These are phyloP conservation scores for Noctuana brunneofusca DNA, from an alignment of 2,888 invertebrate species.

Conservation along the genomic window DNA sequence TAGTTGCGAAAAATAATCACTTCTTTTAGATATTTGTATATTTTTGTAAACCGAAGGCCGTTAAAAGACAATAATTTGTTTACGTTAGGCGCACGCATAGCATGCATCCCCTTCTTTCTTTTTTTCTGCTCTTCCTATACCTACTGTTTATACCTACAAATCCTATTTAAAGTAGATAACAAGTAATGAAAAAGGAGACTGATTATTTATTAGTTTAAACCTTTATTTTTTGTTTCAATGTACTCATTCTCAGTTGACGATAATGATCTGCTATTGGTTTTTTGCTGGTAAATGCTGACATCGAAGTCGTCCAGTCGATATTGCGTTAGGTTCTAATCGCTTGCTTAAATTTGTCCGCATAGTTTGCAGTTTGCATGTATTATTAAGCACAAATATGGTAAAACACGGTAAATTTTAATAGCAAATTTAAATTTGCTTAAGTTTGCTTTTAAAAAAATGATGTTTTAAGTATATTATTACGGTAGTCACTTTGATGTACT, in stretches of 20 bases:
- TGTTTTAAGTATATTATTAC: no score
- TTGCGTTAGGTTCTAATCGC: background rate
- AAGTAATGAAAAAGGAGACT: background rate
- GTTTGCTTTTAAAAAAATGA: no score
- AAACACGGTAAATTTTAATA: constrained; percentile 5
- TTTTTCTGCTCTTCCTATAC: no score
- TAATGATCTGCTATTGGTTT: constrained; percentile 10
- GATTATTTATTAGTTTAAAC: background rate
- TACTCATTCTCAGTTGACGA: constrained; percentile 3
- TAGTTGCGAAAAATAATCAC: constrained; percentile 22
- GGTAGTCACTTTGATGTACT: no score
- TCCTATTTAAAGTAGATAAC: no score
- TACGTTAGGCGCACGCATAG: background rate
- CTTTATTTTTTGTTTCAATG: constrained; percentile 7
- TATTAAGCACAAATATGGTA: background rate
- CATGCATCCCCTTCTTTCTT: no score
- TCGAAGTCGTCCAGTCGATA: constrained; percentile 7
- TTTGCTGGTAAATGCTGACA: constrained; percentile 14
- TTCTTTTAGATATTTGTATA: no score
- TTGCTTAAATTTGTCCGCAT: constrained; percentile 2
- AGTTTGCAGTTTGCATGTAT: constrained; percentile 2
- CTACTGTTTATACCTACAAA: no score
- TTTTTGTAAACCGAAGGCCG: background rate
- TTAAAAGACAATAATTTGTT: background rate
- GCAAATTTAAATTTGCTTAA: background rate